phyloP scores from a whole-genome alignment of 1,140 invertebrate genomes.

The Drosophila malerkotliana region DNA sequence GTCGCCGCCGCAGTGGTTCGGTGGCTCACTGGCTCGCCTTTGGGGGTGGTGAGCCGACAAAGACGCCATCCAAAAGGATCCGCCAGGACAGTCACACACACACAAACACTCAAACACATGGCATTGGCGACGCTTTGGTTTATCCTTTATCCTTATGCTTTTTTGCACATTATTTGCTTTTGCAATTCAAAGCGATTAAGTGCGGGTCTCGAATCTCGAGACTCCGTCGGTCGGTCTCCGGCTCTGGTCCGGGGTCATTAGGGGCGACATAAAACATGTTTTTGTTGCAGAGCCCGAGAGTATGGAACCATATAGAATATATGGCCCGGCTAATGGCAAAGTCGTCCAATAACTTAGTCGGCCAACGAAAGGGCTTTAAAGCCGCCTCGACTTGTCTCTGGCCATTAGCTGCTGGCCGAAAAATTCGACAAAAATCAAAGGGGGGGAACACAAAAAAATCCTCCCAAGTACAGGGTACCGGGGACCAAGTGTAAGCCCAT shows the following conservation, averaged over 20 bases:
- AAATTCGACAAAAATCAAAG: conserved; percentile 33
- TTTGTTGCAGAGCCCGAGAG: conserved; percentile 77
- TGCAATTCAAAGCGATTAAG: conserved; percentile 83
- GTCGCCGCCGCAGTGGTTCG: conserved; percentile 55
- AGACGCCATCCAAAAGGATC: conserved; percentile 64
- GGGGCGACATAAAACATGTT: conserved; percentile 81
- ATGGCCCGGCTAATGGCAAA: conserved; percentile 78
- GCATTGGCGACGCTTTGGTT: conserved; percentile 73
- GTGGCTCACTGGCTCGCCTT: conserved; percentile 1
- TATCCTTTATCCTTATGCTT: conserved; percentile 81
- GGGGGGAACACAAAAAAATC: neutral
- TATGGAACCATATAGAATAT: conserved; percentile 63
- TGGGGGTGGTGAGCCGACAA: conserved; percentile 60
- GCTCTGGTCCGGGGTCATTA: conserved; percentile 74
- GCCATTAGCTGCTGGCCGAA: conserved; percentile 63
- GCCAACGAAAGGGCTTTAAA: conserved; percentile 44
- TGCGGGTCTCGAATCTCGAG: conserved; percentile 53
- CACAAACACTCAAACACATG: conserved; percentile 30
- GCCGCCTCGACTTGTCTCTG: conserved; percentile 15
- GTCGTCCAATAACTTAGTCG: conserved; percentile 64
- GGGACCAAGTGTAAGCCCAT: conserved; percentile 65
- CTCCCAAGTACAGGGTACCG: conserved; percentile 14
- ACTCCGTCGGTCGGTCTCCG: conserved; percentile 3
- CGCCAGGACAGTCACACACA: conserved; percentile 51
- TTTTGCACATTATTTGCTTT: conserved; percentile 82